phyloP scores from a whole-genome alignment of 92 coral and sea anemone genomes.

The Meandrina meandrites region DNA sequence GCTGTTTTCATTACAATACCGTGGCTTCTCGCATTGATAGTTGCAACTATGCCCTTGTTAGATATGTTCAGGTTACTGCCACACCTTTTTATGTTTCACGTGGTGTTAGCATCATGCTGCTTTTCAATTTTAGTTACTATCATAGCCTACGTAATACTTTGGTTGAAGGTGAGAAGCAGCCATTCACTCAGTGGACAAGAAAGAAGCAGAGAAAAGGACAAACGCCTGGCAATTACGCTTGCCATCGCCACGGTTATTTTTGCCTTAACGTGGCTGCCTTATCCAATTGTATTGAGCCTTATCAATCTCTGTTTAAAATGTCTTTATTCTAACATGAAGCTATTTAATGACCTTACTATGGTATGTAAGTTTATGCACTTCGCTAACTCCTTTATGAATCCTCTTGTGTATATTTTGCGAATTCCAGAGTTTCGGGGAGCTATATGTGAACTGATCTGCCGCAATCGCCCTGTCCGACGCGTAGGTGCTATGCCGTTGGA shows the following conservation, averaged over 20 bases:
- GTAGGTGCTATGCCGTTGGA: background rate
- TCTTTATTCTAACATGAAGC: conserved; percentile 6
- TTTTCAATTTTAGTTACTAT: background rate
- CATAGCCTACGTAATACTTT: background rate
- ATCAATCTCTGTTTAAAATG: conserved; percentile 33
- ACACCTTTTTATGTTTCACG: conserved; percentile 4
- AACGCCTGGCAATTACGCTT: conserved; percentile 52
- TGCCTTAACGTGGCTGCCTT: conserved; percentile 53
- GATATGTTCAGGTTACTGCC: conserved; percentile 5
- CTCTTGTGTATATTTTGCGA: conserved; percentile 42
- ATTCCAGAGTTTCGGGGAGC: conserved; percentile 60
- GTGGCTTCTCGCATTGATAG: conserved; percentile 42
- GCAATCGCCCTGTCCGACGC: background rate
- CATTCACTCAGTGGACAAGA: background rate
- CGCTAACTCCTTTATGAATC: conserved; percentile 51
- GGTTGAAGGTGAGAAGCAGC: conserved; percentile 6
- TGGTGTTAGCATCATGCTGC: background rate
- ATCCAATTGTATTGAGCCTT: conserved; percentile 36
- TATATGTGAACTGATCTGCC: conserved; percentile 16
- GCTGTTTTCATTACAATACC: conserved; percentile 23
- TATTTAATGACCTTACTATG: background rate
- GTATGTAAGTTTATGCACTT: conserved; percentile 43
- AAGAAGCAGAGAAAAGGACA: conserved; percentile 18
- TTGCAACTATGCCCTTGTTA: conserved; percentile 29
- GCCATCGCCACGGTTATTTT: conserved; percentile 56